A percentile compares a stretch with the other conserved stretches of the same genome.
Evolutionary conservation across 2,888 invertebrate genomes (phyloP).

Genomic region (Spatulosminthurus flaviceps): DNA sequence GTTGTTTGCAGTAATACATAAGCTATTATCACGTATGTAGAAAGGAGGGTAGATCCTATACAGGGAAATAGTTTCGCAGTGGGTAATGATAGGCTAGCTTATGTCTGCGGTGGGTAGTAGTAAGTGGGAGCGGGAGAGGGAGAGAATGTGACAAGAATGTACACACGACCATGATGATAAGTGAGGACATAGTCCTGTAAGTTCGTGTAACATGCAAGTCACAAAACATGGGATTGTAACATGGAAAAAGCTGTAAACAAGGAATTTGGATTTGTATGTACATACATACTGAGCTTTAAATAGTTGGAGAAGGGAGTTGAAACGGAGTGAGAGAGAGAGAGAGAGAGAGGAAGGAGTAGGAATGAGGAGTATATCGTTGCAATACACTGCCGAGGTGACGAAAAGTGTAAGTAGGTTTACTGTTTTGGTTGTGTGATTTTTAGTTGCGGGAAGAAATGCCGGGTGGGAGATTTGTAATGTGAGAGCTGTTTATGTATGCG

Average conservation of each 20-base stretch:
- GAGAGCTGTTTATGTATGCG: constrained; percentile 61
- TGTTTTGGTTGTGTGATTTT: constrained; percentile 50
- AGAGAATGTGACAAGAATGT: constrained; percentile 20
- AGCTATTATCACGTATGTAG: too few species aligned
- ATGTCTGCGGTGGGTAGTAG: constrained; percentile 8
- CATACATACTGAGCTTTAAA: background rate
- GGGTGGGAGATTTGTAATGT: constrained; percentile 53
- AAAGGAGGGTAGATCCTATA: background rate
- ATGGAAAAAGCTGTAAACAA: constrained; percentile 18
- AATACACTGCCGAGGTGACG: constrained; percentile 42
- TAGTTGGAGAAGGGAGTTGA: background rate
- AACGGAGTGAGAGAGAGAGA: constrained; percentile 4
- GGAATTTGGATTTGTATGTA: constrained; percentile 18
- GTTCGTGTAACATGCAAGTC: constrained; percentile 8
- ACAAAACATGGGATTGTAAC: constrained; percentile 25
- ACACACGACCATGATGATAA: constrained; percentile 13
- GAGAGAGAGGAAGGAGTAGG: constrained; percentile 14
- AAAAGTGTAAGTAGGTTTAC: constrained; percentile 50
- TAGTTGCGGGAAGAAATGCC: constrained; percentile 42
- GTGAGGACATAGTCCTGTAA: constrained; percentile 24
- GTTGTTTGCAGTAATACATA: too few species aligned
- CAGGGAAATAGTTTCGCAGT: background rate
- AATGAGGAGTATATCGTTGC: background rate
- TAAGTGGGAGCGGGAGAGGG: background rate
- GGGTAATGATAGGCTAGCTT: background rate